Evolutionary conservation across 2,797 vertebrate genomes (phyloP), one percentile per base, ranked within the genome.

Genomic region (Gambusia yucatana): DNA sequence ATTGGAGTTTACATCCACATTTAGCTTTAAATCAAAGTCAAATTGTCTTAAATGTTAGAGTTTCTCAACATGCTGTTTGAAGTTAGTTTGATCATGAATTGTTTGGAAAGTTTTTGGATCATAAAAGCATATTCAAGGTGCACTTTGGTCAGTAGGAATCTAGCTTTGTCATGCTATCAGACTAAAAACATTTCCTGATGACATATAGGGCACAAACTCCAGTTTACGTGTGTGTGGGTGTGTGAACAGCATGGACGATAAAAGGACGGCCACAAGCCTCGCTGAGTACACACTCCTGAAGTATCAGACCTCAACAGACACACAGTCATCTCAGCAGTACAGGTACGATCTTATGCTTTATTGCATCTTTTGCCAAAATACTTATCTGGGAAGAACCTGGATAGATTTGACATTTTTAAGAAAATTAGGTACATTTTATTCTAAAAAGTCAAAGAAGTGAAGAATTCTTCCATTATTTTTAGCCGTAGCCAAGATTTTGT

Each of bases 111-210:
- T 61, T 50, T 50, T 13, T 48, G 30, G 0, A 41, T 75, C 4
- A 50, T 79, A 67, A 84, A 78, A 52, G 5, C 1, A 75, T 25
- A 63, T 73, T 82, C 46, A 22, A 1, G n/a, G 55, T 0, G 82
- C 81, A 93, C 89, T 93, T 89, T 90, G 88, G 17, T 77, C 91
- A 85, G 65, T 52, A 81, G 89, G 77, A 91, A 87, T 71, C 67
- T 33, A 25, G 65, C 4, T 6, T 76, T 57, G 14, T 8, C 1
- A 5, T 0, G 1, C 44, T 72, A 20, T 52, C 17, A 33, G 33
- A 20, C 16, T 39, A 46, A 25, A 39, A 73, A 11, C 10, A 2
- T 41, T 80, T 75, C 36, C 39, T 28, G 48, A 9, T 59, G 44
- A 28, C 30, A n/a, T 81, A 6, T 13, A n/a, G 75, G 70, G 11